phyloP scores from a whole-genome alignment of 2,113 vertebrate genomes.

The Bolborhynchus lineola region DNA sequence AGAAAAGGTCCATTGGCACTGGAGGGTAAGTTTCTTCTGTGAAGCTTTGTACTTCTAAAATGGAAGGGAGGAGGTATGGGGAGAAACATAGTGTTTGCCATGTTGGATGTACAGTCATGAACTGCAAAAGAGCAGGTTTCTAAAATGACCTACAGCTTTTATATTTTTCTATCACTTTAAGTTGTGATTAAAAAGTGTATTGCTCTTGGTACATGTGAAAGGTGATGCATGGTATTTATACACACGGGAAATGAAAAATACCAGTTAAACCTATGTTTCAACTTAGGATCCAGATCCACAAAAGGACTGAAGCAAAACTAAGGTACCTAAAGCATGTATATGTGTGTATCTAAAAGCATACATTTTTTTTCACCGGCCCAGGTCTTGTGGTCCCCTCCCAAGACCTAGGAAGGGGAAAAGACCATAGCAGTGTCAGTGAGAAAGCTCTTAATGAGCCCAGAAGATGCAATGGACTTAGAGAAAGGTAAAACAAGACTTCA shows the following conservation, averaged over 20 bases:
- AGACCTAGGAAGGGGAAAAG: constrained; percentile 70
- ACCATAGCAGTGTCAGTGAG: constrained; percentile 64
- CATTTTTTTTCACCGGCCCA: constrained; percentile 70
- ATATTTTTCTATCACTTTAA: not conserved
- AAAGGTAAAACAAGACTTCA: constrained; percentile 65
- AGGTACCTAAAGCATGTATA: constrained; percentile 68
- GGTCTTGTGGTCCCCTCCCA: constrained; percentile 65
- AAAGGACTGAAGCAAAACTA: constrained; percentile 72
- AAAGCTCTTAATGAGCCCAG: constrained; percentile 65
- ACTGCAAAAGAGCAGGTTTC: not conserved
- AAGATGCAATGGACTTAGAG: constrained; percentile 68
- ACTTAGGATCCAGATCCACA: constrained; percentile 71
- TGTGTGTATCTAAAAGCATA: constrained; percentile 70
- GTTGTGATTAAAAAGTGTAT: not conserved
- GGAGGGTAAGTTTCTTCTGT: constrained; percentile 84
- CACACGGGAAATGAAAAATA: constrained; percentile 44
- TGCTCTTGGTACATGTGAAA: constrained; percentile 31
- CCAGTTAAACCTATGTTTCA: constrained; percentile 70
- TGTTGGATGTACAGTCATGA: not conserved
- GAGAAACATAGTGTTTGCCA: not conserved
- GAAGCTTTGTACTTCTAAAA: not conserved
- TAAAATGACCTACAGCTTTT: not conserved
- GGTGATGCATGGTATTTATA: constrained; percentile 47
- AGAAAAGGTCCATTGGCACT: constrained; percentile 91
- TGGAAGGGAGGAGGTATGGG: constrained; percentile 23